These are phyloP conservation scores for Drosophila sulfurigaster DNA, from an alignment of 1,140 invertebrate genomes.

Conservation along the genomic window DNA sequence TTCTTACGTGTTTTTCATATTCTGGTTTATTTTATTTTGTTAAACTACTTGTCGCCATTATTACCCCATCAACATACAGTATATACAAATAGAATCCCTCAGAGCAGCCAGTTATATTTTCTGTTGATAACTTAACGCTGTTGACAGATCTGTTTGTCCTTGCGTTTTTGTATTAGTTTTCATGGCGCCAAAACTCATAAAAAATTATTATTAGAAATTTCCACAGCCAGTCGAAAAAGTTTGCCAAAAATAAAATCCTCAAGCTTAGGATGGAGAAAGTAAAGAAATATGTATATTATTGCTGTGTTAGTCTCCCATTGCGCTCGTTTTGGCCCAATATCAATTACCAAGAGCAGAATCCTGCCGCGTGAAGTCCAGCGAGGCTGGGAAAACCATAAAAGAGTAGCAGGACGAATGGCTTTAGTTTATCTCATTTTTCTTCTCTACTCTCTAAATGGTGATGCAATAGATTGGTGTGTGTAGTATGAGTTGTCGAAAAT, in stretches of 20 bases:
- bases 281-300: constrained; percentile 29
- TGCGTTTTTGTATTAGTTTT: constrained; percentile 42
- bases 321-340: constrained; percentile 70
- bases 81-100: neutral
- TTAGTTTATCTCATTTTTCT: neutral
- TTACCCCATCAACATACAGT: too few relatives aligned
- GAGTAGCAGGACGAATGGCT: constrained; percentile 1
- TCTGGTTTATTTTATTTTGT: too few relatives aligned
- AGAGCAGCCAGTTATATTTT: constrained; percentile 9
- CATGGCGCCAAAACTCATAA: constrained; percentile 62
- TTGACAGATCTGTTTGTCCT: constrained; percentile 31
- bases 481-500: constrained; percentile 34
- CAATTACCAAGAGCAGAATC: constrained; percentile 66
- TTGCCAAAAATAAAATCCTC: constrained; percentile 62
- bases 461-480: constrained; percentile 28
- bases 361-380: constrained; percentile 44
- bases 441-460: constrained; percentile 9
- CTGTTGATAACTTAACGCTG: constrained; percentile 7
- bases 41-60: too few relatives aligned
- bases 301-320: constrained; percentile 55
- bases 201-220: constrained; percentile 59
- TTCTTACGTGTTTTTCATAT: too few relatives aligned
- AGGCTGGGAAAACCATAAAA: constrained; percentile 28
- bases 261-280: constrained; percentile 17
- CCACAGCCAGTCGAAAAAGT: constrained; percentile 33